A percentile compares a stretch with the other conserved stretches of the same genome.
Evolutionary conservation across 2,888 invertebrate species (phyloP).

Genomic region (Cantharis rufa): DNA sequence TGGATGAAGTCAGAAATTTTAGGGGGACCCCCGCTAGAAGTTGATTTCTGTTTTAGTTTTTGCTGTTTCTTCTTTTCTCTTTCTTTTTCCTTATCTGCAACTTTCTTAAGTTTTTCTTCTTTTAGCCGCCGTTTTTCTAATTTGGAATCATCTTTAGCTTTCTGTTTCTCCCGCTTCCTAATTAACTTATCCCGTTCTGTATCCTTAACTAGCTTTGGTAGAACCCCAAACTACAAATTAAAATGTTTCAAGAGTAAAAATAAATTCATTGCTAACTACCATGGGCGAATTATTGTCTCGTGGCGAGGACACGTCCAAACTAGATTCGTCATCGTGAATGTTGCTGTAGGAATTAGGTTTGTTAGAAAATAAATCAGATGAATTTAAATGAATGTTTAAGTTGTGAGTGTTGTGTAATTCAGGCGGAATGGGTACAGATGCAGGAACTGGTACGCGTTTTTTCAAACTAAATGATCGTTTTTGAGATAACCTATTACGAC

Average conservation of each 20-base stretch:
- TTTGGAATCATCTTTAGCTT: conserved; percentile 73
- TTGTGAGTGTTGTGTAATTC: conserved; percentile 62
- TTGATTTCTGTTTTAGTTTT: conserved; percentile 64
- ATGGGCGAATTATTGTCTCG: conserved; percentile 68
- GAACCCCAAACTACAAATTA: conserved; percentile 56
- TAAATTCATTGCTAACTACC: conserved; percentile 49
- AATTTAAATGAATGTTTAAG: conserved; percentile 53
- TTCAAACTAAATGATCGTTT: conserved; percentile 57
- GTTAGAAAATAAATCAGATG: conserved; percentile 51
- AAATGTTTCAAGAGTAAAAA: conserved; percentile 3
- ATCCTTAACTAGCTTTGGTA: conserved; percentile 60
- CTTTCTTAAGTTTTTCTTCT: conserved; percentile 67
- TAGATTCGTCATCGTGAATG: conserved; percentile 68
- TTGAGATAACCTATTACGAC: conserved; percentile 50
- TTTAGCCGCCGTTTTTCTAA: conserved; percentile 69
- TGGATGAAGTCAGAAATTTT: conserved; percentile 55
- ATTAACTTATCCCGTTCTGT: conserved; percentile 63
- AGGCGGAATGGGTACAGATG: conserved; percentile 57
- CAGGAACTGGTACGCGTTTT: conserved; percentile 49
- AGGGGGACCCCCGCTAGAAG: conserved; percentile 51
- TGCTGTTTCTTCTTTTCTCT: conserved; percentile 68
- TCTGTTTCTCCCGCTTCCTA: conserved; percentile 69
- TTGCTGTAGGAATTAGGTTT: conserved; percentile 57
- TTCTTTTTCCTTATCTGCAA: conserved; percentile 67
- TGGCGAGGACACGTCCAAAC: conserved; percentile 68